Evolutionary conservation across 2,113 vertebrate species (phyloP), one percentile per base, ranked within the genome.

Genomic region (Eulacestoma nigropectus): DNA sequence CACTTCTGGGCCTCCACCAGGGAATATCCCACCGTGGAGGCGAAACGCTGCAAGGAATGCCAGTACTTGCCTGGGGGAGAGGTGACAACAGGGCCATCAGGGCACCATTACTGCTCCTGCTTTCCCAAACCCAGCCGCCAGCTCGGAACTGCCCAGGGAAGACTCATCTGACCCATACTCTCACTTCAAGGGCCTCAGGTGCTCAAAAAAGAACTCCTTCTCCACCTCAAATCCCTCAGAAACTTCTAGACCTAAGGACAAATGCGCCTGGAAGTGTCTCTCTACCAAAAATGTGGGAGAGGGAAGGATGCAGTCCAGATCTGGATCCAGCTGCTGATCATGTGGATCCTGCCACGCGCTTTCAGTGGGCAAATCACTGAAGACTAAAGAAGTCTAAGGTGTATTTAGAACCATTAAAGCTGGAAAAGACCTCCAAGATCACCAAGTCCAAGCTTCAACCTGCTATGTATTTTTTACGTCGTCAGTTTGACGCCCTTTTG

Each of bases 21-120:
- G 7, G 99, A 99, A 94, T 98, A 99, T 2, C 98, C 98, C 44
- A 98, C 97, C 0, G 99, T 99, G 75, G 99, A 98, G 82, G 98
- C 95, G 0, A 96, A 97, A 33, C 98, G 98, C 83, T 99, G 98
- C 60, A 99, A 98, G 23, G 98, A 99, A 87, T 98, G 98, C 99
- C 99, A 99, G 93, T 99, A 99, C 95, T 99, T 99, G 98, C 99
- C 99, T 99, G 95, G 21, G 52, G 59, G n/a, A 84, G 63, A 92
- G 57, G 53, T 55, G 78, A 93, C 33, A 84, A 63, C 25, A 59
- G 20, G 37, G 32, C 29, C n/a, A 17, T 94, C 47, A 95, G 33
- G 80, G 35, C 53, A 72, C 20, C 42, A 0, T 17, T 6, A 25
- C 1, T 1, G 3, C 32, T 65, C 59, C 62, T 2, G 5, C 75